Conservation (phyloP, 2,888 invertebrate species). For the Thymelicus acteon region DNA sequence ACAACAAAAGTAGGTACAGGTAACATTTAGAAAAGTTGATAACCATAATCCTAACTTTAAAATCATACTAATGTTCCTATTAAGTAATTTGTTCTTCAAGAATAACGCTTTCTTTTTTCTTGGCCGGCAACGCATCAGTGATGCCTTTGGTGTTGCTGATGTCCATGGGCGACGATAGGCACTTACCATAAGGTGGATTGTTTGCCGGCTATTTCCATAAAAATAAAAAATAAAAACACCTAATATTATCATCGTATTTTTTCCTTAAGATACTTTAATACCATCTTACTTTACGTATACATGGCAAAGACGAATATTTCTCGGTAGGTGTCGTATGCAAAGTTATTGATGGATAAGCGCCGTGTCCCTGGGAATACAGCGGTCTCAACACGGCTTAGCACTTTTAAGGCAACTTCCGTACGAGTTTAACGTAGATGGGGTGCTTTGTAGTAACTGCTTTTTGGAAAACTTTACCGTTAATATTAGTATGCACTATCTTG, state of each 20-base stretch:
- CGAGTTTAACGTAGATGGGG: conserved; percentile 64
- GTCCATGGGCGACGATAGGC: no score
- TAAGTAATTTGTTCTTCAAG: no score
- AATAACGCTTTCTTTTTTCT: no score
- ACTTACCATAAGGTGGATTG: no score
- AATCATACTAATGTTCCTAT: no score
- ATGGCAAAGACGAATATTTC: conserved; percentile 2
- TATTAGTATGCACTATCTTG: not conserved
- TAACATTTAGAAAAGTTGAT: no score
- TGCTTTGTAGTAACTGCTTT: conserved; percentile 38
- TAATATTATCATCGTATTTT: not conserved
- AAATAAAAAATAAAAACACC: no score
- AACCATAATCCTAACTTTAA: no score
- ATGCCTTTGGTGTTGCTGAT: no score
- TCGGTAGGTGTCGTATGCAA: conserved; percentile 65
- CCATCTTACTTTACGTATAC: not conserved
- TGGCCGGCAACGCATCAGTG: no score
- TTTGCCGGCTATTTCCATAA: no score
- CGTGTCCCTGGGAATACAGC: conserved; percentile 72
- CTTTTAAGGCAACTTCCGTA: conserved; percentile 69
- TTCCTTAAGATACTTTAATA: not conserved
- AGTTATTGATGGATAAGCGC: conserved; percentile 84
- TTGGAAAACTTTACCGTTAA: conserved; percentile 5
- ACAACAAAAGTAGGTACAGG: no score
- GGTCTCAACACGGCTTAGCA: conserved; percentile 84